Evolutionary conservation across 2,888 invertebrate species (phyloP), one percentile per base, ranked within the genome.

Genomic region (Mythimna vitellina): DNA sequence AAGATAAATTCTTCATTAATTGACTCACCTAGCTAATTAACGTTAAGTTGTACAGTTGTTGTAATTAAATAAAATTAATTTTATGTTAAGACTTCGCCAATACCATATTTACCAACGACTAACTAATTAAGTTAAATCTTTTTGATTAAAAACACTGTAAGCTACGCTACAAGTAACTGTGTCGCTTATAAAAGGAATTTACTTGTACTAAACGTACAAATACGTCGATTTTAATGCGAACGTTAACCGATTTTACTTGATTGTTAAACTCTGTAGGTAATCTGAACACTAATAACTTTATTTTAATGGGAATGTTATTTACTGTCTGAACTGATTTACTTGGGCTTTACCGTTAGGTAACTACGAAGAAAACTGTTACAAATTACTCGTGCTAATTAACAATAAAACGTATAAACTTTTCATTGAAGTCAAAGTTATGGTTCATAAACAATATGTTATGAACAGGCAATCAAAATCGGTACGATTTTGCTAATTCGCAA

Each of bases 241-340:
- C 78, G 84, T 90, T 86, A 89, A 86, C 83, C 86, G 84, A 87
- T 88, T 86, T 73, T 81, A 80, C 75, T 87, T 88, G 85, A 89
- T 85, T 85, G 83, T 71, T 74, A 82, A 84, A 85, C 85, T 82
- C 76, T 76, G 78, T 80, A 22, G 38, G 60, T 60, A 83, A 84
- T 87, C 72, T 79, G 75, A 73, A 70, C 73, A 77, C 74, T 80
- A 85, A 81, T 85, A 85, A 87, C 78, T 86, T 87, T 80, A 85
- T 87, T 85, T 85, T 78, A 87, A 83, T 84, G 82, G 70, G 49
- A 80, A 79, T 80, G 74, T 77, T 80, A 82, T 85, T 84, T 85
- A 82, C 65, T 76, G 81, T 74, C 69, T 78, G 77, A 76, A 76
- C 84, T 85, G 77, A 86, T 84, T 87, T 83, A 83, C 80, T 81